Conservation (phyloP, 2,888 invertebrate genomes). For the Eupithecia abbreviata region DNA sequence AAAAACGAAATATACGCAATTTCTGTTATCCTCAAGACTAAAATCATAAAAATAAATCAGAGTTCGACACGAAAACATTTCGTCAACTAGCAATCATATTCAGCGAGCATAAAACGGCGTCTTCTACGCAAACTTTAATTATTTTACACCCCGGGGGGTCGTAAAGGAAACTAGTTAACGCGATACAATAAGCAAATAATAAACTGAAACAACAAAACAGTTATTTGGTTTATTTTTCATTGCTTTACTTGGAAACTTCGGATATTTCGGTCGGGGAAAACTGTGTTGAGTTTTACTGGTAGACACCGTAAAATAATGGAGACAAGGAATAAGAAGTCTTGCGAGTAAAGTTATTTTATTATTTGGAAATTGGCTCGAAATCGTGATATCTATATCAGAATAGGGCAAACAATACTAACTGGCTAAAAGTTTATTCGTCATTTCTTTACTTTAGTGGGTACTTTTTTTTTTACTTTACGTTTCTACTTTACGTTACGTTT, state of each 20-base stretch:
- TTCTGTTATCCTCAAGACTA: constrained; percentile 9
- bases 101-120: constrained; percentile 34
- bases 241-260: constrained; percentile 35
- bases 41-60: constrained; percentile 26
- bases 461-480: too few species aligned
- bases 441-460: too few species aligned
- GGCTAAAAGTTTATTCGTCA: too few species aligned
- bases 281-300: constrained; percentile 4
- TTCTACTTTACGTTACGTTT: too few species aligned
- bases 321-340: neutral
- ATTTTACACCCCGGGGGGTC: constrained; percentile 39
- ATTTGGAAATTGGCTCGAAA: neutral
- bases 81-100: constrained; percentile 35
- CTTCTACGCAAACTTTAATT: constrained; percentile 40
- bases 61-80: constrained; percentile 16
- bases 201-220: constrained; percentile 64
- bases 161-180: constrained; percentile 66
- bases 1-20: neutral
- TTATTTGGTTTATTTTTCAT: constrained; percentile 54
- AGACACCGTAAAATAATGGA: neutral
- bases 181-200: constrained; percentile 76
- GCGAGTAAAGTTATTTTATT: neutral
- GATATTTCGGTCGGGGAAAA: constrained; percentile 40
- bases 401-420: too few species aligned
- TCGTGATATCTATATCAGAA: neutral